phyloP scores from a whole-genome alignment of 2,113 vertebrate species.

The Bambusicola thoracicus region DNA sequence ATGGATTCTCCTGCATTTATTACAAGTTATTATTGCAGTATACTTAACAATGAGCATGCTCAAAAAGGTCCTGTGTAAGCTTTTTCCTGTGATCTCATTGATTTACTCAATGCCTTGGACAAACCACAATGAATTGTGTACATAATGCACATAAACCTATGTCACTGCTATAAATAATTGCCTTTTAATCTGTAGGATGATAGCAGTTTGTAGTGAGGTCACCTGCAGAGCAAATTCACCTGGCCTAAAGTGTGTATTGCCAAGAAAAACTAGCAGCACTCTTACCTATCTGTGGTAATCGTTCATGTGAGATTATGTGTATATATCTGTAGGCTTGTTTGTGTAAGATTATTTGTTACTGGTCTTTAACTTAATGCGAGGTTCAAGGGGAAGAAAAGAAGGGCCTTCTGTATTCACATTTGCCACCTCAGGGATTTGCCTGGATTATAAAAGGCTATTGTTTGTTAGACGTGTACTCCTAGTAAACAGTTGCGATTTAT shows the following conservation, averaged over 20 bases:
- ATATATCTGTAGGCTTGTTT: background rate
- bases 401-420: background rate
- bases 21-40: background rate
- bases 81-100: background rate
- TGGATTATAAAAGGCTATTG: background rate
- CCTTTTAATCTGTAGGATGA: background rate
- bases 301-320: fast-evolving
- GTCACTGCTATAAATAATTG: background rate
- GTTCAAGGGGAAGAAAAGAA: background rate
- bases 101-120: background rate
- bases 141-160: background rate
- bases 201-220: background rate
- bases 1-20: background rate
- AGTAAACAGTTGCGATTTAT: background rate
- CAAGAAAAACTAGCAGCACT: background rate
- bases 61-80: background rate
- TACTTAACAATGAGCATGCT: background rate
- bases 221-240: background rate
- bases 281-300: background rate
- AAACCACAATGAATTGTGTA: background rate
- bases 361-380: background rate
- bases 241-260: background rate
- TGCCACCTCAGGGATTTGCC: background rate
- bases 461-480: background rate
- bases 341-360: background rate